Base-by-base conservation (phyloP, 2,113 vertebrate species). In the Hypanus sabinus region DNA sequence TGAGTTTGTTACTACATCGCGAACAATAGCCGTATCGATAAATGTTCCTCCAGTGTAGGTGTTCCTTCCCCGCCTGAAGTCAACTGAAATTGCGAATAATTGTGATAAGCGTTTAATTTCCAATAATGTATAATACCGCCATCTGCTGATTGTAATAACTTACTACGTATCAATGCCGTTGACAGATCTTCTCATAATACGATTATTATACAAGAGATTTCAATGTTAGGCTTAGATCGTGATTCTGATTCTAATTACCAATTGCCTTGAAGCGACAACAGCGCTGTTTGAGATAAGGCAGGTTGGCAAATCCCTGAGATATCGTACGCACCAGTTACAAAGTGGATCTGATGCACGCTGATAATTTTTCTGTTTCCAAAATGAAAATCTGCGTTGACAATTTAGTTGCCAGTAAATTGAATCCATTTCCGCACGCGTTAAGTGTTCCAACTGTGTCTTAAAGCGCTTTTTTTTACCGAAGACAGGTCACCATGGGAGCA, bases 81-180 rank as follows among this genome's bases (percentile, higher is more conserved):
- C 70, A 55, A 55, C 91, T 93, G 30, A 73, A 71, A 92, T 36
- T 36, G 88, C 70, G 60, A 38, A 11, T 30, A 71, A 71, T 92
- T 46, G 30, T 46, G n/a, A 76, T 60, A 46, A 93, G 79, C n/a
- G 94, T 79, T 94, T 90, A 80, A n/a, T 71, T 9, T 57, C 65
- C 46, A 95, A 68, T 70, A 38, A 8, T 91, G n/a, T 36, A 2
- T 75, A 93, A 94, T 91, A 94, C 95, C 96, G 95, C 96, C 96
- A 94, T 93, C 97, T 95, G 95, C 93, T 71, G 95, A 94, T 93
- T 18, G 93, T 22, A 10, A 0, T 73, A 60, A 30, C 94, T 94
- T 94, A 68, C 70, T 95, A 94, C 83, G 71, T 90, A 27, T 73
- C 91, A 55, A 70, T 71, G 68, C 38, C 38, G 4, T 55, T 55